Percentiles rank a stretch among this genome's conserved stretches.
Conservation (phyloP, 1,140 invertebrate species). For the Bathynomus jamesi region DNA sequence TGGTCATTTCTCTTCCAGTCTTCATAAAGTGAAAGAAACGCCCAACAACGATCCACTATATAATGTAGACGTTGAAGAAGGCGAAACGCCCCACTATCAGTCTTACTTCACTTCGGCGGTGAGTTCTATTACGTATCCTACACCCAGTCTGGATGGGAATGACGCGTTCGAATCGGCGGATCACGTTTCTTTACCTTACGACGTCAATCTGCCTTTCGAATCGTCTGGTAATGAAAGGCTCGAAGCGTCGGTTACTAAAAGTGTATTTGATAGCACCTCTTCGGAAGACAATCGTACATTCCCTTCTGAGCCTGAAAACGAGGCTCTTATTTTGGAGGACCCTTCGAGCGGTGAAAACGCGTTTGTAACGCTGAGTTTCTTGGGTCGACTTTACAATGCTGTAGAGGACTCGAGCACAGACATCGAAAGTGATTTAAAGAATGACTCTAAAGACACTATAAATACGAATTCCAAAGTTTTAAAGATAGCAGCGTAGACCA, state of each 20-base stretch:
- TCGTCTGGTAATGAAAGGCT: not conserved
- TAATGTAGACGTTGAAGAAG: not conserved
- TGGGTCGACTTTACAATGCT: not conserved
- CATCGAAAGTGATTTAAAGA: too few species aligned
- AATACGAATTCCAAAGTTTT: too few species aligned
- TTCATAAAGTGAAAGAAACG: constrained; percentile 2
- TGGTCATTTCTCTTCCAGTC: not conserved
- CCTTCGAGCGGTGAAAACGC: not conserved
- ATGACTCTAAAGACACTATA: too few species aligned
- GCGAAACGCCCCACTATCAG: constrained; percentile 7
- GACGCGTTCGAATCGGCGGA: not conserved
- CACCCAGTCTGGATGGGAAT: not conserved
- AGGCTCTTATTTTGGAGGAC: not conserved
- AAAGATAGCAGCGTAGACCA: not conserved
- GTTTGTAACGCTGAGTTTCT: not conserved
- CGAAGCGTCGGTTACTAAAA: not conserved
- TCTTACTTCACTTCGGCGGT: constrained; percentile 8
- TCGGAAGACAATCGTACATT: too few species aligned
- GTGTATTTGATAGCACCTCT: not conserved
- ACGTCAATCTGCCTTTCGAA: not conserved
- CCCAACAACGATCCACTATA: not conserved
- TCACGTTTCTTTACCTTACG: constrained; percentile 10
- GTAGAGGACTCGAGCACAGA: not conserved
- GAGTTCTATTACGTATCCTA: constrained; percentile 4
- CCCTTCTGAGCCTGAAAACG: not conserved